These are phyloP conservation scores for Egretta garzetta DNA, from an alignment of 2,113 vertebrate genomes.

Conservation along the genomic window DNA sequence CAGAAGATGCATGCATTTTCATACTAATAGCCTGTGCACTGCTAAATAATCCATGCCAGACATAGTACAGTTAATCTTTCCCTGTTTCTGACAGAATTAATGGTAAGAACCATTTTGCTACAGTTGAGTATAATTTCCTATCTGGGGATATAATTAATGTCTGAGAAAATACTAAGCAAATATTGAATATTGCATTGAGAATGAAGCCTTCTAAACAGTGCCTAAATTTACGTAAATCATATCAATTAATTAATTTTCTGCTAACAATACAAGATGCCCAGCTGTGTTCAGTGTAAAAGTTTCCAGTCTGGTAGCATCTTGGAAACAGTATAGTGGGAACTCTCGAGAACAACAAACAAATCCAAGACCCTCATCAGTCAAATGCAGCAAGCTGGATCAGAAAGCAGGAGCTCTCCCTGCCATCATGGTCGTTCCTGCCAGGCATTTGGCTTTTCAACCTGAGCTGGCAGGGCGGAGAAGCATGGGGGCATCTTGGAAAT, in stretches of 20 bases:
- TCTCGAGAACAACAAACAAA: background rate
- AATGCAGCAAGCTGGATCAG: background rate
- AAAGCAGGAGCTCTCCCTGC: background rate
- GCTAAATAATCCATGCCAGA: slow-evolving; percentile 48
- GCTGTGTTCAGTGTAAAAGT: background rate
- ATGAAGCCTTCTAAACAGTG: slow-evolving; percentile 33
- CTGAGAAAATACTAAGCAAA: slow-evolving; percentile 66
- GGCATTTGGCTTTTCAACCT: background rate
- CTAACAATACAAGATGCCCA: background rate
- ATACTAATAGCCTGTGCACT: slow-evolving; percentile 7
- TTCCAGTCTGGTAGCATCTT: background rate
- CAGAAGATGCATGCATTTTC: slow-evolving; percentile 1
- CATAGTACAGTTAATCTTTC: slow-evolving; percentile 34
- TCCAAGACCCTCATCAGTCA: background rate
- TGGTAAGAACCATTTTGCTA: slow-evolving; percentile 39
- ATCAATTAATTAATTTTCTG: slow-evolving; percentile 48
- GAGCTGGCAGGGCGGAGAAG: background rate
- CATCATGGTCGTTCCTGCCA: background rate
- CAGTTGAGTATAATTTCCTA: slow-evolving; percentile 46
- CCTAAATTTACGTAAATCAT: slow-evolving; percentile 27
- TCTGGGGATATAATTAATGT: slow-evolving; percentile 54
- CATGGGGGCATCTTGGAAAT: background rate
- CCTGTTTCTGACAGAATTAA: slow-evolving; percentile 57
- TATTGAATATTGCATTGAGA: slow-evolving; percentile 37
- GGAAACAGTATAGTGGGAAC: background rate